Percentiles rank a stretch among this genome's conserved stretches.
These are phyloP conservation scores for Tetramorium simillimum DNA, from an alignment of 1,140 invertebrate species.

Conservation along the genomic window DNA sequence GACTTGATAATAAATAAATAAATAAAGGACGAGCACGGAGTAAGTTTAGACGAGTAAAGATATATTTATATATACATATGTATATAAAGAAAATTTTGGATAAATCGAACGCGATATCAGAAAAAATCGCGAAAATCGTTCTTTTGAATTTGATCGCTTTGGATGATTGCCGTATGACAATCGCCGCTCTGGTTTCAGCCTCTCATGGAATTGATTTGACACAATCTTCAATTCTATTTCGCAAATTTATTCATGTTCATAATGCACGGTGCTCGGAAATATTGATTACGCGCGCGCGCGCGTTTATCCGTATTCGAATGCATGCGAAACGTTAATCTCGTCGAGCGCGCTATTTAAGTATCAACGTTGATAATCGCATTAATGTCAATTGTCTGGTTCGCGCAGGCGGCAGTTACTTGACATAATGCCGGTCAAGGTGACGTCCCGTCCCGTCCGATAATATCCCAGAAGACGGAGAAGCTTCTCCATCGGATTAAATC, in stretches of 20 bases:
- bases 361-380: constrained; percentile 33
- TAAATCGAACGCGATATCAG: constrained; percentile 5
- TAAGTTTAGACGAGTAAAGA: too few relatives aligned
- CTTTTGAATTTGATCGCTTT: not conserved
- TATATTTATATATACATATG: too few relatives aligned
- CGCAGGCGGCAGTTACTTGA: not conserved
- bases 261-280: not conserved
- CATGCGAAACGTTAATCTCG: constrained; percentile 20
- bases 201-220: not conserved
- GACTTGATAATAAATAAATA: not conserved
- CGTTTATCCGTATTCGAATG: not conserved
- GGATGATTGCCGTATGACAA: not conserved
- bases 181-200: not conserved
- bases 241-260: not conserved
- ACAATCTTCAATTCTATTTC: not conserved
- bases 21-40: not conserved
- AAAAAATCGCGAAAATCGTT: not conserved
- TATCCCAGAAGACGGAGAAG: constrained; percentile 6
- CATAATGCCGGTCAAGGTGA: constrained; percentile 37
- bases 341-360: not conserved
- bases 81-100: not conserved
- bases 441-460: not conserved
- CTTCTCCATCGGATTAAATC: constrained; percentile 14
- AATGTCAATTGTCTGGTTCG: constrained; percentile 33
- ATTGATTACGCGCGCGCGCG: not conserved